Percentiles rank a stretch among this genome's conserved stretches.
These are phyloP conservation scores for Bombycilla garrulus DNA, from an alignment of 2,113 vertebrate genomes.

Conservation along the genomic window DNA sequence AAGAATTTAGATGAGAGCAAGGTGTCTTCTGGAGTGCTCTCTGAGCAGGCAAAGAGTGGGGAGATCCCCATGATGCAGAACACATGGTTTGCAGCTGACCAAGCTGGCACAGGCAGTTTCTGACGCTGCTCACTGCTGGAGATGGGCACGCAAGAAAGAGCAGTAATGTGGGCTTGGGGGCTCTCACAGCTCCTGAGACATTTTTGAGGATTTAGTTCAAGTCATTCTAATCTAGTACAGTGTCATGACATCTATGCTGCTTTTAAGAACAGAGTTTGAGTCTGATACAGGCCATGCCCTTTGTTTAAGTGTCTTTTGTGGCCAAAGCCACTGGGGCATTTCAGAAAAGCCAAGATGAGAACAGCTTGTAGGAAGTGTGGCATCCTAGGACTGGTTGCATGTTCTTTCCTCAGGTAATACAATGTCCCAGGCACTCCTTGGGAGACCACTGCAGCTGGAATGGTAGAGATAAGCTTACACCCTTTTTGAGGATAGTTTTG, in stretches of 20 bases:
- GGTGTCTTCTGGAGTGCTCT: rapidly evolving
- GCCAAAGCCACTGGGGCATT: not conserved
- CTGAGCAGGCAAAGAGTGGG: not conserved
- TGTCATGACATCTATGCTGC: not conserved
- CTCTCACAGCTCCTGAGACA: not conserved
- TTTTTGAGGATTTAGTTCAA: not conserved
- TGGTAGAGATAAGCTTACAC: not conserved
- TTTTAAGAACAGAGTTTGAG: not conserved
- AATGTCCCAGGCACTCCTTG: not conserved
- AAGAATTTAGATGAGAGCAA: not conserved
- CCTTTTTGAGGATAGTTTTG: not conserved
- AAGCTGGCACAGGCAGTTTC: not conserved
- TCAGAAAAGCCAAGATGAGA: not conserved
- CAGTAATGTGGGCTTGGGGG: rapidly evolving
- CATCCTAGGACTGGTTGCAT: not conserved
- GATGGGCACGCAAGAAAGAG: not conserved
- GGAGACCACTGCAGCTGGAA: not conserved
- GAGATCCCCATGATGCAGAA: not conserved
- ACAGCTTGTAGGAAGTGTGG: not conserved
- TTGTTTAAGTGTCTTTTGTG: not conserved
- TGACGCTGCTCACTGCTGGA: not conserved
- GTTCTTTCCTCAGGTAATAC: not conserved
- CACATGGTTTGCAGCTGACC: not conserved
- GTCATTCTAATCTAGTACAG: not conserved
- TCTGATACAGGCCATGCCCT: not conserved